These are phyloP conservation scores for Schmidtea mediterranea DNA, from an alignment of 1,140 invertebrate genomes.

Conservation along the genomic window DNA sequence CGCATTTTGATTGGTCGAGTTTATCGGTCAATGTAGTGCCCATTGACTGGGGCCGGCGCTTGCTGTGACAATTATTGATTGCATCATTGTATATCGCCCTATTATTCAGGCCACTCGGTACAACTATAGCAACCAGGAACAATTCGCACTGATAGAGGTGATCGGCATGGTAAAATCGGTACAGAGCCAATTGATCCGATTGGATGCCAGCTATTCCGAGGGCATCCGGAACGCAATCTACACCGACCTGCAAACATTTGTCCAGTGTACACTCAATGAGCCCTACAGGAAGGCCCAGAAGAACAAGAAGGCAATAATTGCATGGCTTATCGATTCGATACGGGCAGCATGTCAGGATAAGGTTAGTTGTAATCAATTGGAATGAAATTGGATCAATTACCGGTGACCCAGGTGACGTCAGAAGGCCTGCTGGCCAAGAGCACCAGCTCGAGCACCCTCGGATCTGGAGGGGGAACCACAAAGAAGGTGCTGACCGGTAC, in stretches of 20 bases:
- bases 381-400: too few relatives aligned
- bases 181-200: constrained; percentile 78
- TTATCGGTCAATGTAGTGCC: too few relatives aligned
- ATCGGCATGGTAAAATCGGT: constrained; percentile 98
- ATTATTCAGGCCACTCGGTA: constrained; percentile 65
- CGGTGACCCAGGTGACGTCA: not conserved
- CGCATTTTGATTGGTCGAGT: too few relatives aligned
- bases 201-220: constrained; percentile 88
- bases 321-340: not conserved
- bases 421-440: not conserved
- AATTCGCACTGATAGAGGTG: constrained; percentile 86
- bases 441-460: not conserved
- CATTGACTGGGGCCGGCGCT: too few relatives aligned
- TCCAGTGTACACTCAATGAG: constrained; percentile 61
- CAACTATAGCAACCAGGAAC: constrained; percentile 88
- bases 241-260: constrained; percentile 84
- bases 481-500: too few relatives aligned
- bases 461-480: too few relatives aligned
- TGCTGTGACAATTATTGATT: too few relatives aligned
- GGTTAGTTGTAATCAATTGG: not conserved
- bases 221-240: constrained; percentile 79
- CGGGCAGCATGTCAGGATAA: not conserved
- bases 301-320: constrained; percentile 37
- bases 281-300: constrained; percentile 82
- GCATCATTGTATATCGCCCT: too few relatives aligned